Percentiles rank a stretch among this genome's conserved stretches.
Conservation (phyloP, 2,113 vertebrate genomes). For the Menura novaehollandiae region DNA sequence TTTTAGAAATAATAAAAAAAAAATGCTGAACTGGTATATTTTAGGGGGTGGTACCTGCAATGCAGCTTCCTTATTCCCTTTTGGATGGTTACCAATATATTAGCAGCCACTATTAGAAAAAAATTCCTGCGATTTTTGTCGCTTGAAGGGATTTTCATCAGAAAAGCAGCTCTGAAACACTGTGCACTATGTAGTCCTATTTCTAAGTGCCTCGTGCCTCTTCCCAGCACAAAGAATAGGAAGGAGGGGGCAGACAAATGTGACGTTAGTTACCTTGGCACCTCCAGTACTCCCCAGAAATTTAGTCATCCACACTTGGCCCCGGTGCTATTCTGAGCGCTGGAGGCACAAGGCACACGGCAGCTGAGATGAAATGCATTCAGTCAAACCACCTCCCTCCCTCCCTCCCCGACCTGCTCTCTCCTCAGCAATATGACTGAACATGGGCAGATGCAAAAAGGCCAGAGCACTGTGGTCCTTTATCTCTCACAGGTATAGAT, state of each 20-base stretch:
- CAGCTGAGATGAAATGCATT: background rate
- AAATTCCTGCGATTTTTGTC: background rate
- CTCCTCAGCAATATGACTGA: background rate
- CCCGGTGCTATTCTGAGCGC: background rate
- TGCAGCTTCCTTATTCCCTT: background rate
- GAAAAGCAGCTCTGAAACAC: background rate
- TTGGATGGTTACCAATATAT: background rate
- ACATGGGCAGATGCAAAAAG: background rate
- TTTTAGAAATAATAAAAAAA: background rate
- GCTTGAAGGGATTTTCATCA: background rate
- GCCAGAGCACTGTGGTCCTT: accelerated
- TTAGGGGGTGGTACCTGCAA: background rate
- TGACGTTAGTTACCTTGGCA: background rate
- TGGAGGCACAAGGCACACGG: background rate
- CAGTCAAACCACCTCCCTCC: background rate
- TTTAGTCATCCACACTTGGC: background rate
- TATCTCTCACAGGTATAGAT: accelerated
- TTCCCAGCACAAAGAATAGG: background rate
- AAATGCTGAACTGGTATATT: background rate
- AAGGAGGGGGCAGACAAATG: background rate
- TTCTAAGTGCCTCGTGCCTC: background rate
- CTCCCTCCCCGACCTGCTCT: background rate
- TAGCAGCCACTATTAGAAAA: background rate
- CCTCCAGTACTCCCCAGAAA: background rate
- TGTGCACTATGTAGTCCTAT: accelerated